Percentiles rank a stretch among this genome's conserved stretches.
These are phyloP conservation scores for Chymomyza procnemis DNA, from an alignment of 2,888 invertebrate species.

Conservation along the genomic window DNA sequence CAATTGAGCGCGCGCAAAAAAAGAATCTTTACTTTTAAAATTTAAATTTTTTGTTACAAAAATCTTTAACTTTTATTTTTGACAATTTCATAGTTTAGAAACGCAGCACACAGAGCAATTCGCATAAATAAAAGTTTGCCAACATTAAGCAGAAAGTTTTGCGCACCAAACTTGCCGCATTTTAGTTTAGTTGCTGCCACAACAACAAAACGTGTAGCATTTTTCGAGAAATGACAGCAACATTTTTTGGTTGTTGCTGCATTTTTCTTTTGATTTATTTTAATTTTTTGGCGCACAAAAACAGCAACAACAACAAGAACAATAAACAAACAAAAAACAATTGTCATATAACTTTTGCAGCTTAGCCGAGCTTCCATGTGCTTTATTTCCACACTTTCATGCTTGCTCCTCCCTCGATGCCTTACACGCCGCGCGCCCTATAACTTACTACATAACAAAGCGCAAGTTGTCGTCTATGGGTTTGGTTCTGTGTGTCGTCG, in stretches of 20 bases:
- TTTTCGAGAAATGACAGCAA: slow-evolving; percentile 3
- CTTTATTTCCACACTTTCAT: background rate
- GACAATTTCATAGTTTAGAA: slow-evolving; percentile 23
- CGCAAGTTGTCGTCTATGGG: background rate
- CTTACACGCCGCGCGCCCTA: slow-evolving; percentile 56
- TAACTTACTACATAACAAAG: slow-evolving; percentile 50
- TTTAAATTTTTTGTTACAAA: slow-evolving; percentile 17
- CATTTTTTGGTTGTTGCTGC: background rate
- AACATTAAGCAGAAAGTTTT: slow-evolving; percentile 34
- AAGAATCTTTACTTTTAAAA: too few relatives aligned
- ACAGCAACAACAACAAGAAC: background rate
- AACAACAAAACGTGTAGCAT: slow-evolving; percentile 7
- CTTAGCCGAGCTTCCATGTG: background rate
- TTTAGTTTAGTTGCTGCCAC: slow-evolving; percentile 21
- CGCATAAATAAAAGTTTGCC: slow-evolving; percentile 46
- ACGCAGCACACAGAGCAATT: slow-evolving; percentile 22
- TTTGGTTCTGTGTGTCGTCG: background rate
- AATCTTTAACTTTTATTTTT: slow-evolving; percentile 6
- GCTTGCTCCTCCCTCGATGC: slow-evolving; percentile 20
- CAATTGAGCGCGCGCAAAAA: slow-evolving; percentile 39
- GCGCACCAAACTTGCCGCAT: slow-evolving; percentile 35
- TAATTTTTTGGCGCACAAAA: background rate
- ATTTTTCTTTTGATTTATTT: background rate
- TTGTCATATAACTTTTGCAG: slow-evolving; percentile 1
- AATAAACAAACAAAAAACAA: background rate